Percentiles rank a stretch among this genome's conserved stretches.
These are phyloP conservation scores for Dryobota labecula DNA, from an alignment of 2,888 invertebrate genomes.

Conservation along the genomic window DNA sequence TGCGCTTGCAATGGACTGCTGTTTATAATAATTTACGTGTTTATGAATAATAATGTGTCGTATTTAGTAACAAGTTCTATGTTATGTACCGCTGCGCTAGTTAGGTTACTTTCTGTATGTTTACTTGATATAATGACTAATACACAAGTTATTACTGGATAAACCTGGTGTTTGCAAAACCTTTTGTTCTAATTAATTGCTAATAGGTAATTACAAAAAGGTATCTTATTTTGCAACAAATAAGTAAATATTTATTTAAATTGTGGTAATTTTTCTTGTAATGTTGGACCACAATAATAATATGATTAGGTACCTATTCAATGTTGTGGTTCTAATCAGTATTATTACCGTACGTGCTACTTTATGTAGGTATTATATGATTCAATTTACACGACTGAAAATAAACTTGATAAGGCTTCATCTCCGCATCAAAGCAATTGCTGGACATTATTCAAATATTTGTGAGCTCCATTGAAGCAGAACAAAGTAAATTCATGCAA, in stretches of 20 bases:
- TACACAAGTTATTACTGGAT: constrained; percentile 4
- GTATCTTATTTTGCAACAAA: constrained; percentile 18
- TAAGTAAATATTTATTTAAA: constrained; percentile 8
- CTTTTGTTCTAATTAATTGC: constrained; percentile 39
- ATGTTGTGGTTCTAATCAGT: constrained; percentile 32
- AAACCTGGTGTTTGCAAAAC: constrained; percentile 13
- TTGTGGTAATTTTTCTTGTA: constrained; percentile 19
- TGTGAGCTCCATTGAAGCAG: constrained; percentile 71
- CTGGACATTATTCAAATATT: constrained; percentile 76
- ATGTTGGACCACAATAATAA: constrained; percentile 18
- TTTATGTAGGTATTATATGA: background rate
- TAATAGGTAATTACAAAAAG: constrained; percentile 23
- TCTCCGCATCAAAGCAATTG: constrained; percentile 44
- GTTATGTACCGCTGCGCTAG: background rate
- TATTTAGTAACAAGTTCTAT: constrained; percentile 29
- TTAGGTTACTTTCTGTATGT: constrained; percentile 19
- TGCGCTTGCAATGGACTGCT: constrained; percentile 63
- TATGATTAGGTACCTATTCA: constrained; percentile 14
- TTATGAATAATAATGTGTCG: constrained; percentile 40
- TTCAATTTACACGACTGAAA: constrained; percentile 17
- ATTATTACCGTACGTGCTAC: constrained; percentile 1
- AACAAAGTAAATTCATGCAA: constrained; percentile 83
- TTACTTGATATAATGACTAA: constrained; percentile 26
- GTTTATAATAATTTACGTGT: constrained; percentile 51
- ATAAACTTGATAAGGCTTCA: constrained; percentile 32